phyloP scores from a whole-genome alignment of 2,888 invertebrate species.

The Esperia sulphurella region DNA sequence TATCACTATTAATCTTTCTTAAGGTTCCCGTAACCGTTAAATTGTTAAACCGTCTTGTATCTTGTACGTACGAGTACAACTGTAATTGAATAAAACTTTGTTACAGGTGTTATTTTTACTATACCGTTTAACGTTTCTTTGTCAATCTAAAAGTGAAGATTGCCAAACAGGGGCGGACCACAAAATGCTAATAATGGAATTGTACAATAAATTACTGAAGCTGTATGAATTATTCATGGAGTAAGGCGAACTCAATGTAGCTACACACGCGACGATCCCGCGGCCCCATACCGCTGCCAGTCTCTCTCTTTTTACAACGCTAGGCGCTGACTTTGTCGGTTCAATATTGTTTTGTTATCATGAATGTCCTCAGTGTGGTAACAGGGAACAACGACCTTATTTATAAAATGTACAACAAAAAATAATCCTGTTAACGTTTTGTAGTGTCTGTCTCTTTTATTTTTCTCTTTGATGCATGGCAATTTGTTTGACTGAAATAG shows the following conservation, averaged over 20 bases:
- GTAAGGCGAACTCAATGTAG: constrained; percentile 26
- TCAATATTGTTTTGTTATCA: not conserved
- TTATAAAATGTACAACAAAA: no score
- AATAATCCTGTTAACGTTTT: no score
- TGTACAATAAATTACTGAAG: constrained; percentile 39
- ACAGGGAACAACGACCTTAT: no score
- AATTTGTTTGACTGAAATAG: no score
- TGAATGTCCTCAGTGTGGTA: not conserved
- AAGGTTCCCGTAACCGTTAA: not conserved
- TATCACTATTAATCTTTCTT: constrained; percentile 2
- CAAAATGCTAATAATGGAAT: constrained; percentile 35
- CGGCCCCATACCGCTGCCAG: constrained; percentile 14
- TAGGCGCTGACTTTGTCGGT: no score
- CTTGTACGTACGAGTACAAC: not conserved
- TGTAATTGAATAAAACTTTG: not conserved
- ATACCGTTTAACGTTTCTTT: constrained; percentile 4
- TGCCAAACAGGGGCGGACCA: constrained; percentile 17
- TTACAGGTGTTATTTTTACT: not conserved
- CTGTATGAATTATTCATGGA: constrained; percentile 39
- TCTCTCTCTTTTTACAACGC: not conserved
- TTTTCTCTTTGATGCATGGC: no score
- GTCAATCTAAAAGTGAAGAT: constrained; percentile 14
- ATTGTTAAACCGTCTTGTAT: not conserved
- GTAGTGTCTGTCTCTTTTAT: no score
- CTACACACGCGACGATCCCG: constrained; percentile 25